Evolutionary conservation across 2,113 vertebrate species (phyloP).

Genomic region (Coreoperca whiteheadi): DNA sequence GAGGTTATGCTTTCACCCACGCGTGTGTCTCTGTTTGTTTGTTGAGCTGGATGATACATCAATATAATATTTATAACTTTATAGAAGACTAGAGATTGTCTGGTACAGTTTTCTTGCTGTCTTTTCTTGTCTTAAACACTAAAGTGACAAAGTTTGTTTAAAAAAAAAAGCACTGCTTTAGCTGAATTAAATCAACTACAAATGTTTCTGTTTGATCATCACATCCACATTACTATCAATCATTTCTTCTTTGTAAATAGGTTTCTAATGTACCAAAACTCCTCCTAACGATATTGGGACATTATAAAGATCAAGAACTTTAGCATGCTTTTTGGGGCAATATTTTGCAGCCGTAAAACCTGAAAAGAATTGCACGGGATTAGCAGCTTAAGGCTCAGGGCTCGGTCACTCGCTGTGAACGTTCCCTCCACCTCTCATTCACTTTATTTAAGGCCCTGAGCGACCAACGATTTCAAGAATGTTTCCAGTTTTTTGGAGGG

Average conservation of each 20-base stretch:
- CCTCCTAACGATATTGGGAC: neutral
- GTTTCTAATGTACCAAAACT: neutral
- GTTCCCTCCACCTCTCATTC: conserved; percentile 13
- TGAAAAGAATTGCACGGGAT: neutral
- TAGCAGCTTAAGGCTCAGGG: neutral
- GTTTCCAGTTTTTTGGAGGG: neutral
- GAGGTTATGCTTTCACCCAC: neutral
- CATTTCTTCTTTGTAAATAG: too few species aligned
- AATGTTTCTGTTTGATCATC: neutral
- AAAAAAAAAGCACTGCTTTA: too few species aligned
- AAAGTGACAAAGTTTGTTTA: too few species aligned
- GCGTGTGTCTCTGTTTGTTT: neutral
- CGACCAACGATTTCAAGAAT: neutral
- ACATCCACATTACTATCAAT: neutral
- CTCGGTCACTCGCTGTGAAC: neutral
- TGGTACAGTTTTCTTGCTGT: neutral
- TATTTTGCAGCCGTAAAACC: neutral
- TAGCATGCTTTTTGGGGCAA: neutral
- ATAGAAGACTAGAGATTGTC: neutral
- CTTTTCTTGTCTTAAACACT: neutral
- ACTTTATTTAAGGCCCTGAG: neutral
- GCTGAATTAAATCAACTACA: neutral
- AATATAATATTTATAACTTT: neutral
- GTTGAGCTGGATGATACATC: neutral
- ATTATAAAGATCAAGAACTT: neutral